Evolutionary conservation across 2,888 invertebrate genomes (phyloP).

Genomic region (Heliothis peltigera): DNA sequence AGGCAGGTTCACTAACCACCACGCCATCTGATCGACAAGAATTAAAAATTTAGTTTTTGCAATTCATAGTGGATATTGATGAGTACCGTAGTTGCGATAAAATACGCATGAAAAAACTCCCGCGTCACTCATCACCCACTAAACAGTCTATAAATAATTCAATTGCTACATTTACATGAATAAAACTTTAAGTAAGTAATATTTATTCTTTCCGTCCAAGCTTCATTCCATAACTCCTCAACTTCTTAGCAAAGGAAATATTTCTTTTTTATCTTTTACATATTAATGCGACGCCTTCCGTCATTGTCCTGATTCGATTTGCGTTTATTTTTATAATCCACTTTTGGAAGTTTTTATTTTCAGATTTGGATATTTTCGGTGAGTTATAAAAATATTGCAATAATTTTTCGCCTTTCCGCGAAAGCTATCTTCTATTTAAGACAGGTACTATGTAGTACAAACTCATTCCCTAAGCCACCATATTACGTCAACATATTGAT

Average conservation of each 20-base stretch:
- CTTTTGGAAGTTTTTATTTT: neutral
- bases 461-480: no score
- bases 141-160: slow-evolving; percentile 40
- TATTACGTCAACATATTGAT: no score
- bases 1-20: no score
- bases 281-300: slow-evolving; percentile 20
- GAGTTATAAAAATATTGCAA: no score
- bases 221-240: slow-evolving; percentile 45
- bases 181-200: slow-evolving; percentile 62
- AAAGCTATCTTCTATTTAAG: no score
- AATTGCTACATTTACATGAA: slow-evolving; percentile 58
- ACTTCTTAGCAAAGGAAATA: slow-evolving; percentile 32
- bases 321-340: slow-evolving; percentile 15
- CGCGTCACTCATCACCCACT: neutral
- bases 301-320: slow-evolving; percentile 8
- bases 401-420: no score
- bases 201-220: slow-evolving; percentile 51
- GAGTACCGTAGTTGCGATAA: neutral
- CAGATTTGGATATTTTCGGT: neutral
- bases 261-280: slow-evolving; percentile 36
- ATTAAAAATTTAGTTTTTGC: no score
- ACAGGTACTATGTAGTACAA: no score
- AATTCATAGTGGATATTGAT: no score
- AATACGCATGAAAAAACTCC: neutral
- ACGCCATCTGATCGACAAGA: no score